A percentile compares a stretch with the other conserved stretches of the same genome.
phyloP scores from a whole-genome alignment of 1,140 invertebrate species.

The Diachasmimorpha longicaudata region DNA sequence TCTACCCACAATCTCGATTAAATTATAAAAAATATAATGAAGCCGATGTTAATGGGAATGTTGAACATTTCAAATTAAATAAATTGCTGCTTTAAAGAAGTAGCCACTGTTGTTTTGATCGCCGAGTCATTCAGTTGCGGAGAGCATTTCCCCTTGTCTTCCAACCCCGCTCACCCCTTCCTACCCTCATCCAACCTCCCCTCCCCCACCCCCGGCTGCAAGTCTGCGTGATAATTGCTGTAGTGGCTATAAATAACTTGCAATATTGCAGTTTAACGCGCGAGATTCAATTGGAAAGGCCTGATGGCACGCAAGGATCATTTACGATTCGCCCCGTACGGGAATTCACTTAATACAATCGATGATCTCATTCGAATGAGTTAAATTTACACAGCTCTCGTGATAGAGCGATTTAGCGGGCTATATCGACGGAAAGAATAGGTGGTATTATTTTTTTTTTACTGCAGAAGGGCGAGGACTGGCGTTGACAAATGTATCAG shows the following conservation, averaged over 20 bases:
- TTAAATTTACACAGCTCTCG: too few relatives aligned
- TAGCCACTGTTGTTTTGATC: neutral
- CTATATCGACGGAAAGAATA: neutral
- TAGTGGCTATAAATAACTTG: conserved; percentile 34
- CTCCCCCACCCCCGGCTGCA: neutral
- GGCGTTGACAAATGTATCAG: too few relatives aligned
- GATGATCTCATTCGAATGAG: conserved; percentile 33
- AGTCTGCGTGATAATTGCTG: conserved; percentile 21
- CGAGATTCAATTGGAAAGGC: conserved; percentile 49
- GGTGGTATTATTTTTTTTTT: too few relatives aligned
- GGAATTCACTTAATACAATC: conserved; percentile 34
- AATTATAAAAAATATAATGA: neutral
- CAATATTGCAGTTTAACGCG: conserved; percentile 44
- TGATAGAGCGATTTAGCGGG: too few relatives aligned
- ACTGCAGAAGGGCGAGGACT: too few relatives aligned
- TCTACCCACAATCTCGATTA: neutral
- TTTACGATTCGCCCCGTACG: conserved; percentile 31
- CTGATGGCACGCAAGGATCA: conserved; percentile 43
- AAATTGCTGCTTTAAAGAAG: neutral
- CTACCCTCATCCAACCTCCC: too few relatives aligned
- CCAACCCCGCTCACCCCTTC: too few relatives aligned
- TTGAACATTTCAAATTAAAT: neutral
- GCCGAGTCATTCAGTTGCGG: too few relatives aligned
- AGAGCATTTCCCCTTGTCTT: neutral
- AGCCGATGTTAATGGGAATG: neutral